phyloP scores from a whole-genome alignment of 2,888 invertebrate species.

The Hofmannophila pseudospretella region DNA sequence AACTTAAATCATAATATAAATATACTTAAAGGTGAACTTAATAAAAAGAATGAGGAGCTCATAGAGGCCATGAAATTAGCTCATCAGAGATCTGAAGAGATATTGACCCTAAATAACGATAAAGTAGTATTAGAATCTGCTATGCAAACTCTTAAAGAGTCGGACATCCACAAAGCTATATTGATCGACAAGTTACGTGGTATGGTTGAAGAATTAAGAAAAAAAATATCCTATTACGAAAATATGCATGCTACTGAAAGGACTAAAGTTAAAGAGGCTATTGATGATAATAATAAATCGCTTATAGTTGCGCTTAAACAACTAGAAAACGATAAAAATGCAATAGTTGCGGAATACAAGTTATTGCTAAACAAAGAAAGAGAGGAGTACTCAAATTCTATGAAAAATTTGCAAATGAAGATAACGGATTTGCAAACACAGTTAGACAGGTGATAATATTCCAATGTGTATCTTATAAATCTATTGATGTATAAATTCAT shows the following conservation, averaged over 20 bases:
- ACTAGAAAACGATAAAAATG: slow-evolving; percentile 62
- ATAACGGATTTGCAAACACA: slow-evolving; percentile 47
- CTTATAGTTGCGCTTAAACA: slow-evolving; percentile 54
- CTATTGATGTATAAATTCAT: too few relatives aligned
- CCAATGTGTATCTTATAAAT: neutral
- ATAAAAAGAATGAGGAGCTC: slow-evolving; percentile 46
- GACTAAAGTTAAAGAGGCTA: slow-evolving; percentile 35
- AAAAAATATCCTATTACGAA: slow-evolving; percentile 35
- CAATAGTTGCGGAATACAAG: slow-evolving; percentile 66
- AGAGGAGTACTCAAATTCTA: slow-evolving; percentile 54
- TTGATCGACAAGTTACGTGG: slow-evolving; percentile 33
- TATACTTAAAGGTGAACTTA: slow-evolving; percentile 29
- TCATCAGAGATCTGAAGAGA: slow-evolving; percentile 49
- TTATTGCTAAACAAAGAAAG: slow-evolving; percentile 70
- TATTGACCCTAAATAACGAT: slow-evolving; percentile 49
- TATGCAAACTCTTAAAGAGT: slow-evolving; percentile 40
- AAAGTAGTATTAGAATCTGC: slow-evolving; percentile 45
- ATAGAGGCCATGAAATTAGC: slow-evolving; percentile 44
- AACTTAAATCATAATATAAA: slow-evolving; percentile 29
- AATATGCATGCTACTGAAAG: slow-evolving; percentile 28
- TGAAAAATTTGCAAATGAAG: slow-evolving; percentile 48
- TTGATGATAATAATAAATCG: slow-evolving; percentile 59
- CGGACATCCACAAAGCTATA: slow-evolving; percentile 44
- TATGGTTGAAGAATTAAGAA: slow-evolving; percentile 36
- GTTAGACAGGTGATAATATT: slow-evolving; percentile 45